These are phyloP conservation scores for Cryptoprocta ferox DNA, from an alignment of 2,797 vertebrate genomes.

Conservation along the genomic window DNA sequence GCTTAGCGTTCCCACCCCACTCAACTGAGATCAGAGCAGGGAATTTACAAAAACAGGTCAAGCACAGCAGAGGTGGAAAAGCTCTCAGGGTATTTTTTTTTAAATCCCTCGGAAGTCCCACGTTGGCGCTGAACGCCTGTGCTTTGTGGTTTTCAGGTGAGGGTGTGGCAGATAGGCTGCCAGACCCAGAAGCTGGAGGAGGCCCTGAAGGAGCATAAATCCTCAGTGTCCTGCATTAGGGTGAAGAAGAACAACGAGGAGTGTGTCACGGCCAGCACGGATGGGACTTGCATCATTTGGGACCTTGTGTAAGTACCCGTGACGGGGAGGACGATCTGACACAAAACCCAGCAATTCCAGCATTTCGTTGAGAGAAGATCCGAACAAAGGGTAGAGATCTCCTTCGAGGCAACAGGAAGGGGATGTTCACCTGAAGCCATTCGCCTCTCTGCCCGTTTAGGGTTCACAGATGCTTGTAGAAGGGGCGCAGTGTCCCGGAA, in stretches of 20 bases:
- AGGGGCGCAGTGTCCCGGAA: background rate
- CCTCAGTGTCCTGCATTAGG: slow-evolving; percentile 90
- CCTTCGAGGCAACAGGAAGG: background rate
- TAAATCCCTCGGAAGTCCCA: background rate
- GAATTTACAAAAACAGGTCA: background rate
- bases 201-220: slow-evolving; percentile 91
- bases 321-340: background rate
- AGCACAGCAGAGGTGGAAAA: background rate
- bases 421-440: background rate
- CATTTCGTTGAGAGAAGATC: background rate
- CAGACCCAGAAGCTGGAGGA: slow-evolving; percentile 86
- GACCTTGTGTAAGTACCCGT: slow-evolving; percentile 91
- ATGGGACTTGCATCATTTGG: slow-evolving; percentile 95
- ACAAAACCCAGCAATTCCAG: background rate
- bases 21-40: background rate
- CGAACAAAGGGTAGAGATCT: background rate
- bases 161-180: slow-evolving; percentile 90
- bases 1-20: background rate
- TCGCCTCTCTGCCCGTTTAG: background rate
- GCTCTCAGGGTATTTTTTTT: background rate
- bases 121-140: background rate
- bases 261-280: slow-evolving; percentile 92
- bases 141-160: slow-evolving; percentile 87
- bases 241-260: slow-evolving; percentile 91
- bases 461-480: background rate